Conservation (phyloP, 2,113 vertebrate genomes). For the Scopus umbretta region DNA sequence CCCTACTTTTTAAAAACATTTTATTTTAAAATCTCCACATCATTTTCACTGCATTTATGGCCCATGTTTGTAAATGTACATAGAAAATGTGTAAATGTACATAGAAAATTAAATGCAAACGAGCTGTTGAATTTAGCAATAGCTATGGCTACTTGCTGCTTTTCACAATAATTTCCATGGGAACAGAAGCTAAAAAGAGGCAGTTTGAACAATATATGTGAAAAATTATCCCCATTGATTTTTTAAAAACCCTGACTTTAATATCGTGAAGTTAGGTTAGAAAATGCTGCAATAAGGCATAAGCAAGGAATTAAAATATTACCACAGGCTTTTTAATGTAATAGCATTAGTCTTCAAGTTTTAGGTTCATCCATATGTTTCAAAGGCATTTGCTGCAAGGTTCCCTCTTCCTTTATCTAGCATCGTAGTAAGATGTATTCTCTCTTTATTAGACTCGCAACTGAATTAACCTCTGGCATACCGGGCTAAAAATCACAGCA, state of each 20-base stretch:
- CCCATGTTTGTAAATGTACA: neutral
- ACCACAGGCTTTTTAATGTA: neutral
- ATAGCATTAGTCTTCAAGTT: neutral
- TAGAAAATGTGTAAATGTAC: neutral
- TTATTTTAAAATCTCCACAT: neutral
- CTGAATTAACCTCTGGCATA: neutral
- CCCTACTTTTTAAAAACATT: neutral
- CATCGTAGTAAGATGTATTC: neutral
- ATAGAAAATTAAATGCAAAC: neutral
- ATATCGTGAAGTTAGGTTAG: neutral
- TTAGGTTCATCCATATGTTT: neutral
- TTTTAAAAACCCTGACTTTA: neutral
- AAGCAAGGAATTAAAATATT: neutral
- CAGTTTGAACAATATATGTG: neutral
- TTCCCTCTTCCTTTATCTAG: neutral
- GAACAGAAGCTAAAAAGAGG: neutral
- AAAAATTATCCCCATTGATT: neutral
- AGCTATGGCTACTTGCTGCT: neutral
- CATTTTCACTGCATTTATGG: neutral
- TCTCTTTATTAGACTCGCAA: neutral
- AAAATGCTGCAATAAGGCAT: neutral
- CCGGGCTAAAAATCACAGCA: neutral
- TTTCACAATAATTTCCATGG: constrained; percentile 8
- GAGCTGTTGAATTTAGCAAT: neutral
- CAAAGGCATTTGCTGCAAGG: neutral